Percentiles rank a stretch among this genome's conserved stretches.
phyloP scores from a whole-genome alignment of 1,140 invertebrate genomes.

The Dendrolimus punctatus region DNA sequence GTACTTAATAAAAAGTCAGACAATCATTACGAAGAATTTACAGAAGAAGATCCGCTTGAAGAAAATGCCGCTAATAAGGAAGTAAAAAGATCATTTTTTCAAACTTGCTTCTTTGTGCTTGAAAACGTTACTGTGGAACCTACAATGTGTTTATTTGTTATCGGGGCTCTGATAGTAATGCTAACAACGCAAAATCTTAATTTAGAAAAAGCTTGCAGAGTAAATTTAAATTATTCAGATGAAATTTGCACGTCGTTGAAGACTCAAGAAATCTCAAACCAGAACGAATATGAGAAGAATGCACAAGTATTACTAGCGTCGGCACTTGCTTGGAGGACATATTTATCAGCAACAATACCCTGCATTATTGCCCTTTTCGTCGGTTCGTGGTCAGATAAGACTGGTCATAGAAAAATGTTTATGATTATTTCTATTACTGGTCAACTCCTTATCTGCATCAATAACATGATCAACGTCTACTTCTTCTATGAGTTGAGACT shows the following conservation, averaged over 20 bases:
- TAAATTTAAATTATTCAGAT: slow-evolving; percentile 49
- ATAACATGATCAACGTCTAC: slow-evolving; percentile 66
- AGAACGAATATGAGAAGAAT: slow-evolving; percentile 46
- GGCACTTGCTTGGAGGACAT: slow-evolving; percentile 39
- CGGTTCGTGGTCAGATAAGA: slow-evolving; percentile 72
- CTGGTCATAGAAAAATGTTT: slow-evolving; percentile 71
- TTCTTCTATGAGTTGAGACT: slow-evolving; percentile 65
- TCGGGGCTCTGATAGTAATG: slow-evolving; percentile 30
- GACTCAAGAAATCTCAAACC: slow-evolving; percentile 27
- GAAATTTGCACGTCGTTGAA: slow-evolving; percentile 50
- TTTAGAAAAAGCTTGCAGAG: slow-evolving; percentile 55
- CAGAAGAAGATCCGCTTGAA: slow-evolving; percentile 44
- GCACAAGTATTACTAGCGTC: slow-evolving; percentile 37
- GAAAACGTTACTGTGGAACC: slow-evolving; percentile 54
- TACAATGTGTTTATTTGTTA: slow-evolving; percentile 34
- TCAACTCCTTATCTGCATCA: slow-evolving; percentile 51
- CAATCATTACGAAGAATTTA: slow-evolving; percentile 19
- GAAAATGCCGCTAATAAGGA: slow-evolving; percentile 16
- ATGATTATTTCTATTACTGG: slow-evolving; percentile 46
- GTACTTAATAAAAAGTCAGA: background rate
- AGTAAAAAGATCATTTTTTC: slow-evolving; percentile 18
- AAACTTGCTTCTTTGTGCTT: slow-evolving; percentile 20
- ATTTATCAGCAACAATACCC: slow-evolving; percentile 44
- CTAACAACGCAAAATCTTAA: slow-evolving; percentile 45
- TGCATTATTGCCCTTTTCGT: slow-evolving; percentile 76